Evolutionary conservation across 2,797 vertebrate genomes (phyloP).

Genomic region (Percopsis omiscomaycus): DNA sequence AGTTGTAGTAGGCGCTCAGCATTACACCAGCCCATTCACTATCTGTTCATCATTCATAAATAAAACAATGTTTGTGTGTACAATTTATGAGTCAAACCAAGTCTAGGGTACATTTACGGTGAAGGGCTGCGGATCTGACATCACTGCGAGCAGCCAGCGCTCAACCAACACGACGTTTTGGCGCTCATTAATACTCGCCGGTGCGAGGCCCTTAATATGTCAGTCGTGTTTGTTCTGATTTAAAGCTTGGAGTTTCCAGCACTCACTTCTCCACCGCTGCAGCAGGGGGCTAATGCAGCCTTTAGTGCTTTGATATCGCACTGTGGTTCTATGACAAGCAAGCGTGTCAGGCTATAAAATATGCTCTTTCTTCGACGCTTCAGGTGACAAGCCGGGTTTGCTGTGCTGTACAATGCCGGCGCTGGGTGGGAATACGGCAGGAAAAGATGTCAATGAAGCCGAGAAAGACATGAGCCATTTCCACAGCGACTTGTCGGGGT

Average conservation of each 20-base stretch:
- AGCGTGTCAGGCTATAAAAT: conserved; percentile 58
- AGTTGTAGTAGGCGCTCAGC: conserved; percentile 37
- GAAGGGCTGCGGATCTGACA: not conserved
- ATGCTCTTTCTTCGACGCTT: conserved; percentile 57
- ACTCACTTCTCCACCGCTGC: conserved; percentile 47
- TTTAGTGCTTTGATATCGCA: conserved; percentile 65
- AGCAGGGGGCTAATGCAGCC: conserved; percentile 64
- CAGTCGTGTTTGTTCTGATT: conserved; percentile 45
- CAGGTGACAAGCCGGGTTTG: conserved; percentile 61
- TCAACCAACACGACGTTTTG: conserved; percentile 13
- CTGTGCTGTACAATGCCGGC: conserved; percentile 56
- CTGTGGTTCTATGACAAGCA: conserved; percentile 57
- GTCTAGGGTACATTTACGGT: conserved; percentile 8
- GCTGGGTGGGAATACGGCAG: conserved; percentile 43
- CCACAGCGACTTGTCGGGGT: not conserved
- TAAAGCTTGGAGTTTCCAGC: conserved; percentile 42
- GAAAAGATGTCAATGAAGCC: conserved; percentile 46
- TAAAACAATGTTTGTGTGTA: conserved; percentile 42
- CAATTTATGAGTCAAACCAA: conserved; percentile 25
- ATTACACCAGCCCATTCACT: conserved; percentile 39
- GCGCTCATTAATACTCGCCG: conserved; percentile 13
- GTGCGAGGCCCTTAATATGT: conserved; percentile 32
- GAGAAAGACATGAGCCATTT: conserved; percentile 26
- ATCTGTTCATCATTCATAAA: conserved; percentile 48
- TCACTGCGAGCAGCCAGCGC: conserved; percentile 23